Percentiles rank a stretch among this genome's conserved stretches.
Evolutionary conservation across 2,888 invertebrate genomes (phyloP).

Genomic region (Leucania comma): DNA sequence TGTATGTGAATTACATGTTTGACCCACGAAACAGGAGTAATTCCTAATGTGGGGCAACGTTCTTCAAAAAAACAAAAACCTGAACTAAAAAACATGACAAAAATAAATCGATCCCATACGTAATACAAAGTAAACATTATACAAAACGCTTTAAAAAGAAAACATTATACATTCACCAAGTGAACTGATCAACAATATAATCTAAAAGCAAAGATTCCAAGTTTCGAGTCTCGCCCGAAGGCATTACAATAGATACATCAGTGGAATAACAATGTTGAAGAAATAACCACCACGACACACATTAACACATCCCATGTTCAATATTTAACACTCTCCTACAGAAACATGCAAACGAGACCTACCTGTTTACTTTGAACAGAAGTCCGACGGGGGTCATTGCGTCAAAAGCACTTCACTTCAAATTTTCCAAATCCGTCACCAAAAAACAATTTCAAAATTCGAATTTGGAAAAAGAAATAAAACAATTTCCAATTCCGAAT

Average conservation of each 20-base stretch:
- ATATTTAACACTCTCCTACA: conserved; percentile 73
- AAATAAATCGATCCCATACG: neutral
- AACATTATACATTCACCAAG: conserved; percentile 56
- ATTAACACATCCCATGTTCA: conserved; percentile 77
- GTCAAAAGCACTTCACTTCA: conserved; percentile 69
- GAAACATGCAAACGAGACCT: conserved; percentile 73
- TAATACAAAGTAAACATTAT: conserved; percentile 4
- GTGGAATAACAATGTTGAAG: conserved; percentile 64
- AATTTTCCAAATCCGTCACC: conserved; percentile 55
- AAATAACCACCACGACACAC: conserved; percentile 67
- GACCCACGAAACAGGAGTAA: too few relatives aligned
- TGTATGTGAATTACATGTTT: too few relatives aligned
- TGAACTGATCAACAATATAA: conserved; percentile 57
- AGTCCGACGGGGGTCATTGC: conserved; percentile 91
- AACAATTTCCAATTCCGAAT: conserved; percentile 10
- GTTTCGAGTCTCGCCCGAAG: conserved; percentile 53
- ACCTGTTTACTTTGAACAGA: conserved; percentile 91
- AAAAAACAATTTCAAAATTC: conserved; percentile 44
- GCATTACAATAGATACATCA: conserved; percentile 65
- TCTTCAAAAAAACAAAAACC: neutral
- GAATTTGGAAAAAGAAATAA: conserved; percentile 9
- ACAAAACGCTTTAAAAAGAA: conserved; percentile 24
- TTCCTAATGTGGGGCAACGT: too few relatives aligned
- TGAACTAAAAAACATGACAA: neutral
- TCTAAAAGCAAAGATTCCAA: conserved; percentile 60